Evolutionary conservation across 2,113 vertebrate genomes (phyloP).

Genomic region (Eidolon helvum): DNA sequence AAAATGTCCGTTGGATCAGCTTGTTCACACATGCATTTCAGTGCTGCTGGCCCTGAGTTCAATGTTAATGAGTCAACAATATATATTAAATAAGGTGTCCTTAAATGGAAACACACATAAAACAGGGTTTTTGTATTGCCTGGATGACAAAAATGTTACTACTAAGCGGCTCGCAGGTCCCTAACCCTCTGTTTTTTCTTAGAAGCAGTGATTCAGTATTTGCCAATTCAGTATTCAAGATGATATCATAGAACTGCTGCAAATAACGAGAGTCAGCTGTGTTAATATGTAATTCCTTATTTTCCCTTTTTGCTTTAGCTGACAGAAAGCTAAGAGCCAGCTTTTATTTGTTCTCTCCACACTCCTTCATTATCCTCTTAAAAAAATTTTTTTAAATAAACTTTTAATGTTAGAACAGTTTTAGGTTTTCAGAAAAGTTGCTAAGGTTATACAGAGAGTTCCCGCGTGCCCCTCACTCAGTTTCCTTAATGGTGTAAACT

Average conservation of each 20-base stretch:
- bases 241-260: background rate
- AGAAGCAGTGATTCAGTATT: background rate
- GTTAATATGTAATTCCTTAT: background rate
- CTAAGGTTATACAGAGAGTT: background rate
- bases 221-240: background rate
- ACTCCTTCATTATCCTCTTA: background rate
- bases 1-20: background rate
- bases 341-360: background rate
- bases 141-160: background rate
- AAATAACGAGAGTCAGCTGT: background rate
- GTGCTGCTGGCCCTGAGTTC: background rate
- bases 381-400: background rate
- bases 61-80: background rate
- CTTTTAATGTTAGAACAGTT: background rate
- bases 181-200: background rate
- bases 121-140: background rate
- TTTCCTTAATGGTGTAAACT: background rate
- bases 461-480: rapidly evolving
- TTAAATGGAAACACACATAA: background rate
- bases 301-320: background rate
- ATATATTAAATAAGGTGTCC: background rate
- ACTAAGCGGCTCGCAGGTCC: background rate
- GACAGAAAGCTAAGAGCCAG: background rate
- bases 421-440: background rate
- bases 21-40: background rate